Evolutionary conservation across 2,113 vertebrate species (phyloP), one percentile per base, ranked within the genome.

Genomic region (Erythrolamprus reginae): DNA sequence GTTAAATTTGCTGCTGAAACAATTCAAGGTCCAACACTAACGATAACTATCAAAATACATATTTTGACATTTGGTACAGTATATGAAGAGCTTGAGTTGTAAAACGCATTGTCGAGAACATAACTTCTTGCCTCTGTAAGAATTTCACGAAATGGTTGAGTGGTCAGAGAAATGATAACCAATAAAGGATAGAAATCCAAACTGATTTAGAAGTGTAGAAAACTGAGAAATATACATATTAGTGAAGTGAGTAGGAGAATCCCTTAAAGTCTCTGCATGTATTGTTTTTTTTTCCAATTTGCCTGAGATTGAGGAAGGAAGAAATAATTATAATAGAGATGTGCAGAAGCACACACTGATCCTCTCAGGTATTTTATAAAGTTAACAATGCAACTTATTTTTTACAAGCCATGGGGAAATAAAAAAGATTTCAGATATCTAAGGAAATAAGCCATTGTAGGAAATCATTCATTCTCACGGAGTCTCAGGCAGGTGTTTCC

Each of bases 121-220:
- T 50, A 55, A 0, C 82, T 91, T 61, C 77, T 45, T 87, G 24
- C 53, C 82, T 91, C 52, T 93, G 77, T 24, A 91, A 93, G 17
- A 89, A 92, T 92, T 53, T 91, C 85, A 88, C 91, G 88, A 93
- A 93, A 92, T 93, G 91, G 56, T 86, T 95, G 86, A 94, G 94
- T 93, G 95, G 52, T 87, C 93, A 93, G 56, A 53, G 89, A 93
- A 92, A 50, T 65, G 83, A 94, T 88, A 96, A 65, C 0, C 33
- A 70, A 87, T 19, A 52, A 93, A 55, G 17, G 6, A 90, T 24
- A 90, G 88, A 89, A 95, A 94, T 91, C 47, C 7, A 94, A 89
- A 93, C 0, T 0, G 65, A 33, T 93, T 92, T 82, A 90, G 21
- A 91, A 48, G 12, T 87, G 23, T 88, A 17, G 6, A 9, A 93